Base-by-base conservation (phyloP, 1,140 invertebrate species). In the Drosophila elegans region DNA sequence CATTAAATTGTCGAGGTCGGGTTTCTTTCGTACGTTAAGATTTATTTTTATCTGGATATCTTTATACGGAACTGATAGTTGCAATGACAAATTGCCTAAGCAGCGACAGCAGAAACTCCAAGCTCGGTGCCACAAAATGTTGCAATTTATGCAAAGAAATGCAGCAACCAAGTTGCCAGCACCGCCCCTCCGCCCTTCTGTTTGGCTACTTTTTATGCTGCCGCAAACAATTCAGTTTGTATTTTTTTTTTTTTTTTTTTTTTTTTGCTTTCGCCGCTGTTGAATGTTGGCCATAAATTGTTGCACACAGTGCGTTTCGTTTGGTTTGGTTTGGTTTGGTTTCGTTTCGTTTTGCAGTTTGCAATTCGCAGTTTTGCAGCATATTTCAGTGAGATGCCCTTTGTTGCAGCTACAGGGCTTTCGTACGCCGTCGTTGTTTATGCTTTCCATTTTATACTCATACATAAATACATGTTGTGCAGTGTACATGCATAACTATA, bases 81-180 rank as follows among this genome's bases (percentile, higher is more conserved):
- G 66, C 74, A 68, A 88, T 88, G 83, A 88, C 83, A 88, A 88
- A 88, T 88, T 88, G 83, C 84, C 84, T 89, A 89, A 88, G 67
- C 68, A 71, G 42, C 36, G 16, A n/a, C 64, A 39, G 25, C 46
- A 32, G 69, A 51, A 75, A 63, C 76, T 73, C 76, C 60, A 69
- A 78, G 71, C 45, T 48, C 74, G 60, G 64, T 80, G 67, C 74
- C 63, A 69, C 63, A 69, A 78, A 83, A 76, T 76, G 57, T 86
- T 82, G 83, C 83, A 88, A 86, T 88, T 88, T 88, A 88, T 88
- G 83, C 83, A 88, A 88, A 88, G 83, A 88, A 88, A 88, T 84
- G 81, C 80, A 82, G 68, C 46, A 41, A 52, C 59, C 56, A 59
- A 45, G 59, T 44, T 52, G 46, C 45, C 13, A 21, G 29, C 10